These are phyloP conservation scores for Hippolais icterina DNA, from an alignment of 2,113 vertebrate species.

Conservation along the genomic window DNA sequence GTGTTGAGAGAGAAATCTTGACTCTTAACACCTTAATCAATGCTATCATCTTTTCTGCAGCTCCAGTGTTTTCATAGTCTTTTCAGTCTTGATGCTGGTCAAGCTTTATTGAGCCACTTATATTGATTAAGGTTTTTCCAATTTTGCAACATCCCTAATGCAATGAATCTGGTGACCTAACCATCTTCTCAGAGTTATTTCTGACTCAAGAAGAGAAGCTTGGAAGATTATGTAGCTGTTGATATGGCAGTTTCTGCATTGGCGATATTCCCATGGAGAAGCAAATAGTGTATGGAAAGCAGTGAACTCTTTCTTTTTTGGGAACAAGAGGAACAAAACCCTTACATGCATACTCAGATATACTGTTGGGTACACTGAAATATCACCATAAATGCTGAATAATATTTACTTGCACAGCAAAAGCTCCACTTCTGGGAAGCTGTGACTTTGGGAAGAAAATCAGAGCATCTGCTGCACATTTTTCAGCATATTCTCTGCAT, in stretches of 20 bases:
- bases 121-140: neutral
- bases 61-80: neutral
- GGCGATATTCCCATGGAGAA: neutral
- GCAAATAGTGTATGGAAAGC: neutral
- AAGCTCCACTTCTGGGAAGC: neutral
- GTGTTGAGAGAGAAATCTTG: neutral
- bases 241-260: neutral
- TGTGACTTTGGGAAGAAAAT: neutral
- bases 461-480: neutral
- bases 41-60: constrained; percentile 14
- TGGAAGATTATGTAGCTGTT: neutral
- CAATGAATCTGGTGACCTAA: neutral
- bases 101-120: constrained; percentile 15
- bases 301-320: neutral
- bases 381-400: neutral
- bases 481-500: neutral
- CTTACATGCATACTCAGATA: neutral
- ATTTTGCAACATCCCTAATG: neutral
- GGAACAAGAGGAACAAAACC: neutral
- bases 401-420: neutral
- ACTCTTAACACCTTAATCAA: neutral
- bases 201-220: neutral
- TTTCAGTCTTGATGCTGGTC: neutral
- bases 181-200: neutral
- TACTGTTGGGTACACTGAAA: neutral